A percentile compares a stretch with the other conserved stretches of the same genome.
Conservation (phyloP, 2,113 vertebrate genomes). For the Tyrannus savana region DNA sequence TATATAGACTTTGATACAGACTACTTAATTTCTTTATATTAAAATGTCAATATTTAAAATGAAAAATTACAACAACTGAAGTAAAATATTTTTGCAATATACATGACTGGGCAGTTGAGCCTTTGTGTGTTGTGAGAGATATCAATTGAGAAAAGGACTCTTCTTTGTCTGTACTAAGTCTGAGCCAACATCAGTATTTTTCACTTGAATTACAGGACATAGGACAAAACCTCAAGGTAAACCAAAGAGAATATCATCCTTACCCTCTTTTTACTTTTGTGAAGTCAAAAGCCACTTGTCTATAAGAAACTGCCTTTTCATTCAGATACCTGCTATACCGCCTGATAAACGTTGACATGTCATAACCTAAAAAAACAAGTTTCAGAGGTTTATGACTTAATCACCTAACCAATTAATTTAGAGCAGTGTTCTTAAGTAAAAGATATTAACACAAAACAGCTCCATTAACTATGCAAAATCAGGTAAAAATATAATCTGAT, state of each 20-base stretch:
- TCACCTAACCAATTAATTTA: not conserved
- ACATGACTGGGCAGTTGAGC: not conserved
- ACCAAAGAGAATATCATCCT: conserved; percentile 56
- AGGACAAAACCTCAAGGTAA: not conserved
- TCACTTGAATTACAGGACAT: not conserved
- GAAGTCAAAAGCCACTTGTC: conserved; percentile 99
- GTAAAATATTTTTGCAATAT: not conserved
- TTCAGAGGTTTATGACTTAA: not conserved
- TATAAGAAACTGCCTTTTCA: conserved; percentile 98
- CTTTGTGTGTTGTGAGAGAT: not conserved
- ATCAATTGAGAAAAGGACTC: not conserved
- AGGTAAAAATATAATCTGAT: not conserved
- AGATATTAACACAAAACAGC: not conserved
- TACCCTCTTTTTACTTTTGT: conserved; percentile 99
- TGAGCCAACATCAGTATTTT: not conserved
- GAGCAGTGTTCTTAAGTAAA: not conserved
- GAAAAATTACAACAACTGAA: not conserved
- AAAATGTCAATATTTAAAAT: not conserved
- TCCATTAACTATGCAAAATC: not conserved
- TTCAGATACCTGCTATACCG: conserved; percentile 97
- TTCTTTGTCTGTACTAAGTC: not conserved
- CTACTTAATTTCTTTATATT: not conserved
- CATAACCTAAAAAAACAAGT: conserved; percentile 83
- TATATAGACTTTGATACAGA: not conserved
- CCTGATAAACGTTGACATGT: conserved; percentile 98